A percentile compares a stretch with the other conserved stretches of the same genome.
These are phyloP conservation scores for Ischnura elegans DNA, from an alignment of 2,888 invertebrate species.

Conservation along the genomic window DNA sequence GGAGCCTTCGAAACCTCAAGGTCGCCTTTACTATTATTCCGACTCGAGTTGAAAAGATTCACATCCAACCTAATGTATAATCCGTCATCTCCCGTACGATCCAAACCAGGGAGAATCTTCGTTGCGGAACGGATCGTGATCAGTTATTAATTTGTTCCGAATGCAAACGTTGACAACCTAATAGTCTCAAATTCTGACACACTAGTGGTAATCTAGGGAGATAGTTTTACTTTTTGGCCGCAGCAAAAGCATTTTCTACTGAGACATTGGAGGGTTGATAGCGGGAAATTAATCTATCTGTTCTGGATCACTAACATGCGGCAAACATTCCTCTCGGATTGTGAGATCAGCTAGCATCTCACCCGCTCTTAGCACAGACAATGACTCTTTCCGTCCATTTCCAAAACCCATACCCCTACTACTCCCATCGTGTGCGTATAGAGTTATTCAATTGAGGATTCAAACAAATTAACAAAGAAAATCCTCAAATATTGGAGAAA, in stretches of 20 bases:
- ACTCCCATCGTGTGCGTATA: background rate
- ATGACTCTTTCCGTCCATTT: background rate
- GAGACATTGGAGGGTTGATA: background rate
- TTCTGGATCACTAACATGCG: background rate
- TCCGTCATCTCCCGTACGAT: too few relatives aligned
- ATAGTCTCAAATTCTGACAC: background rate
- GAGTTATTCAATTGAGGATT: background rate
- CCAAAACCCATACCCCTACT: background rate
- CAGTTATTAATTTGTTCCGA: background rate
- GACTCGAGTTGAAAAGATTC: background rate
- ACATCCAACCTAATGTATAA: background rate
- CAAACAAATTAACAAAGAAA: too few relatives aligned
- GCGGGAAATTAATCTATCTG: background rate
- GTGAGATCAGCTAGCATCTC: background rate
- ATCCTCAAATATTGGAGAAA: too few relatives aligned
- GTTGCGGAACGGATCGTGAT: background rate
- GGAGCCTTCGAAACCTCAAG: background rate
- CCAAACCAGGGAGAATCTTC: background rate
- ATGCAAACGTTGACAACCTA: background rate
- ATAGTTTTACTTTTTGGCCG: background rate
- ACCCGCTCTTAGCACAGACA: slow-evolving; percentile 4
- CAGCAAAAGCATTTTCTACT: background rate
- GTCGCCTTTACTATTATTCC: background rate
- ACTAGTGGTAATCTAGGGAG: background rate
- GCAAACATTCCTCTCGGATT: background rate